A percentile compares a stretch with the other conserved stretches of the same genome.
Evolutionary conservation across 1,140 invertebrate species (phyloP).

Genomic region (Drosophila serrata): DNA sequence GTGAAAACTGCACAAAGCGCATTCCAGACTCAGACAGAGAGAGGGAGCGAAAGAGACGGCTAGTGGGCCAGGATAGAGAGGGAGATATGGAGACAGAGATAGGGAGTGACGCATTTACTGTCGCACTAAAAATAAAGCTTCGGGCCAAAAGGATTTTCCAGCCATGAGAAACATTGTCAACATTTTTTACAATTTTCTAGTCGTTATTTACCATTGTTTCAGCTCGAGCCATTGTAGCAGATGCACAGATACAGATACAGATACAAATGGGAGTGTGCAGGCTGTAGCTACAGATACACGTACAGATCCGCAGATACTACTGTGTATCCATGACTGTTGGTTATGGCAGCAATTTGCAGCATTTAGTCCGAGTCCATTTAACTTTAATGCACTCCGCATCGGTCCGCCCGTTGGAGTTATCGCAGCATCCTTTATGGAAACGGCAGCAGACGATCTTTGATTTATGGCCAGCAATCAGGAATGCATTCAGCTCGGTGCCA

Average conservation of each 20-base stretch:
- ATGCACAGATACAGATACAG: conserved; percentile 28
- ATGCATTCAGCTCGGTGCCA: conserved; percentile 34
- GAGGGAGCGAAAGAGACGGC: not conserved
- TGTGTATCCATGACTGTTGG: conserved; percentile 49
- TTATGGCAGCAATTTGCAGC: conserved; percentile 74
- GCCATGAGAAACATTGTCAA: conserved; percentile 73
- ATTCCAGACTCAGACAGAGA: conserved; percentile 55
- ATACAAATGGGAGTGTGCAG: conserved; percentile 5
- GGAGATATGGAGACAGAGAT: conserved; percentile 12
- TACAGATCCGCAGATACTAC: conserved; percentile 14
- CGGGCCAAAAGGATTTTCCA: conserved; percentile 69
- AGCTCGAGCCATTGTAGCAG: conserved; percentile 48
- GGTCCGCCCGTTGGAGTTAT: conserved; percentile 28
- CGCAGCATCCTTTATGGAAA: conserved; percentile 42
- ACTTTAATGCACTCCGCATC: conserved; percentile 70
- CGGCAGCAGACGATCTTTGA: conserved; percentile 42
- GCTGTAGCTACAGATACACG: conserved; percentile 1
- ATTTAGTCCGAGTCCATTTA: conserved; percentile 77
- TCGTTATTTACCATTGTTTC: conserved; percentile 82
- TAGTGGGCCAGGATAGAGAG: not conserved
- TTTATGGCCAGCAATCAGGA: conserved; percentile 55
- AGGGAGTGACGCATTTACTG: conserved; percentile 53
- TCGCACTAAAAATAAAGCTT: conserved; percentile 65
- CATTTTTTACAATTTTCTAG: conserved; percentile 82
- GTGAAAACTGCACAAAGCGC: conserved; percentile 78